phyloP scores from a whole-genome alignment of 2,113 vertebrate species.

The Esox niger region DNA sequence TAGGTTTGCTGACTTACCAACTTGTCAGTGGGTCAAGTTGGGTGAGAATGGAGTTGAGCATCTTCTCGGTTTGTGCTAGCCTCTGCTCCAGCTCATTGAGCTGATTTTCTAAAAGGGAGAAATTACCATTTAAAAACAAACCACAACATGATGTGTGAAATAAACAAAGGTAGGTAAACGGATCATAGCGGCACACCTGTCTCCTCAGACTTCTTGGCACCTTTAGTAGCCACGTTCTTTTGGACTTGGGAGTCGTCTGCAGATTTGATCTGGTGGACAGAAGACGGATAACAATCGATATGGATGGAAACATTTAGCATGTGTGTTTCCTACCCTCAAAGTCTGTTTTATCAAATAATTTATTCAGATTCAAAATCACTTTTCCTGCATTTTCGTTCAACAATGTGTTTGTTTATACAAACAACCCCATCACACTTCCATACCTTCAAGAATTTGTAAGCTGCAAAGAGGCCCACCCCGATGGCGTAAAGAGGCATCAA shows the following conservation, averaged over 20 bases:
- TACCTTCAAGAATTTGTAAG: constrained; percentile 88
- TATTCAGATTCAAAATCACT: not conserved
- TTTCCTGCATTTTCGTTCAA: not conserved
- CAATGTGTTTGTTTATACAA: not conserved
- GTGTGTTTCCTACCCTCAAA: no score
- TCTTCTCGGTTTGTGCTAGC: constrained; percentile 85
- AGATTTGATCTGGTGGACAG: constrained; percentile 75
- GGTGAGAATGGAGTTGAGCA: constrained; percentile 87
- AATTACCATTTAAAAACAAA: not conserved
- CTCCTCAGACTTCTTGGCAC: constrained; percentile 77
- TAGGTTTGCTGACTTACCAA: constrained; percentile 70
- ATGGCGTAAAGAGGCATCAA: constrained; percentile 87
- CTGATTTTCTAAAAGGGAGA: constrained; percentile 76
- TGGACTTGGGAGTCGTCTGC: constrained; percentile 71
- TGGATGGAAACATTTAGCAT: no score
- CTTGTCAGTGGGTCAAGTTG: constrained; percentile 88
- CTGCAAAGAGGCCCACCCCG: constrained; percentile 86
- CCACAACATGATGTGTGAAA: not conserved
- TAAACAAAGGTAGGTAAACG: constrained; percentile 15
- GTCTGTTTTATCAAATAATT: no score
- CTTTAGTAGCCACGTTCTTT: constrained; percentile 69
- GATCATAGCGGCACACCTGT: constrained; percentile 65
- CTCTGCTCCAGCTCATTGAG: constrained; percentile 85
- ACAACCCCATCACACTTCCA: no score
- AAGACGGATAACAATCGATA: no score